Evolutionary conservation across 2,797 vertebrate species (phyloP).

Genomic region (Alectoris magna): DNA sequence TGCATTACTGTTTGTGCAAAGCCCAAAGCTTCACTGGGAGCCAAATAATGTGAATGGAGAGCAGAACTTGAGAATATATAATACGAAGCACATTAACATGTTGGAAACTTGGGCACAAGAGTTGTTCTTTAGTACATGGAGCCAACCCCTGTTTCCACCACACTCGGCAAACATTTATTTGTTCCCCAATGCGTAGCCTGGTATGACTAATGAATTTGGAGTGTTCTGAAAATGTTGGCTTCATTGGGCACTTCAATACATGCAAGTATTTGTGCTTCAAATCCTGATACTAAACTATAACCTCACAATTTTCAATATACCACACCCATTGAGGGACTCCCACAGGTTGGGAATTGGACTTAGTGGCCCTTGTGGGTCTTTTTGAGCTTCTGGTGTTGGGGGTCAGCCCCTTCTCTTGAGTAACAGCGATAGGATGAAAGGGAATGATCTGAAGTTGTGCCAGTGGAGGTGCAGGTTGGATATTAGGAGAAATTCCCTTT

Average conservation of each 20-base stretch:
- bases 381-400: not conserved
- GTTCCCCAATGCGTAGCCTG: not conserved
- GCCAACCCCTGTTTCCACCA: not conserved
- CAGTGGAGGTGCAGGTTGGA: no score
- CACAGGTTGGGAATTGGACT: not conserved
- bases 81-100: not conserved
- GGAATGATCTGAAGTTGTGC: no score
- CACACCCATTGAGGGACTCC: fast-evolving
- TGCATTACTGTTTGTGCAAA: not conserved
- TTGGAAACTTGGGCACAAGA: not conserved
- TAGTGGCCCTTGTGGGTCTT: not conserved
- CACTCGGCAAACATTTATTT: not conserved
- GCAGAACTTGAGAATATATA: not conserved
- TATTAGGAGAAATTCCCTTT: no score
- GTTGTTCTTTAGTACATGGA: not conserved
- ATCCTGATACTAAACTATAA: not conserved
- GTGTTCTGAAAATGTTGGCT: not conserved
- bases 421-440: no score
- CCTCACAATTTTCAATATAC: not conserved
- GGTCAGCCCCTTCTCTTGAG: no score
- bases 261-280: not conserved
- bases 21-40: not conserved
- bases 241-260: not conserved
- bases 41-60: not conserved
- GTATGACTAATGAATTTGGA: not conserved